Conservation (phyloP, 2,888 invertebrate genomes). For the Xanthorhoe spadicearia region DNA sequence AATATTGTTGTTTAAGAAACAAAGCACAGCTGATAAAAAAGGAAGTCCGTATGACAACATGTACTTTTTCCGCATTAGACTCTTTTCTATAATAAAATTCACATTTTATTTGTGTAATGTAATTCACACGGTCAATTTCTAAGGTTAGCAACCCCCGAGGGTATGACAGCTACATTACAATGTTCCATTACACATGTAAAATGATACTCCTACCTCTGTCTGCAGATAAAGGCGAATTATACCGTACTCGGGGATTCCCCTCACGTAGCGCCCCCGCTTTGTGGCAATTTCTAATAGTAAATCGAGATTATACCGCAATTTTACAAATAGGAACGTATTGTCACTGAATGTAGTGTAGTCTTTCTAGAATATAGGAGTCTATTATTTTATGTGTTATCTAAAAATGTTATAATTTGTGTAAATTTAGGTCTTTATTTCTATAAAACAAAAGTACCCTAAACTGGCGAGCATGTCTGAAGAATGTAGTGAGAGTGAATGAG, state of each 20-base stretch:
- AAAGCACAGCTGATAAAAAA: no score
- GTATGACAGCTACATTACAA: constrained; percentile 19
- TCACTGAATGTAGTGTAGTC: constrained; percentile 4
- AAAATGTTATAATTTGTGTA: no score
- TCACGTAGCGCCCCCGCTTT: constrained; percentile 41
- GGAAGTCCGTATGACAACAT: no score
- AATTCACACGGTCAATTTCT: background rate
- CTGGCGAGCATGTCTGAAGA: no score
- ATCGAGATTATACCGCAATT: constrained; percentile 38
- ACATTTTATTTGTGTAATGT: background rate
- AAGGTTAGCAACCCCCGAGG: background rate
- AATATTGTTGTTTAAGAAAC: no score
- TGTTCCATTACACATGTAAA: constrained; percentile 37
- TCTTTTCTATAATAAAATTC: no score
- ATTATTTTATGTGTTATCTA: no score
- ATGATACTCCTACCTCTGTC: constrained; percentile 26
- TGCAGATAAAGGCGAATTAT: constrained; percentile 35
- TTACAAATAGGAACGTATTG: constrained; percentile 29
- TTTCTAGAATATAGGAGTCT: background rate
- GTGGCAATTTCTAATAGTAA: constrained; percentile 43
- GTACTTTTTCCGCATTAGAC: no score
- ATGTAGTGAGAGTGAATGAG: no score
- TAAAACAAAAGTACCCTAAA: no score
- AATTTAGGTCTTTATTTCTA: no score
- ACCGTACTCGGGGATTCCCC: constrained; percentile 28